Evolutionary conservation across 2,888 invertebrate genomes (phyloP).

Genomic region (Oscheius sp.): DNA sequence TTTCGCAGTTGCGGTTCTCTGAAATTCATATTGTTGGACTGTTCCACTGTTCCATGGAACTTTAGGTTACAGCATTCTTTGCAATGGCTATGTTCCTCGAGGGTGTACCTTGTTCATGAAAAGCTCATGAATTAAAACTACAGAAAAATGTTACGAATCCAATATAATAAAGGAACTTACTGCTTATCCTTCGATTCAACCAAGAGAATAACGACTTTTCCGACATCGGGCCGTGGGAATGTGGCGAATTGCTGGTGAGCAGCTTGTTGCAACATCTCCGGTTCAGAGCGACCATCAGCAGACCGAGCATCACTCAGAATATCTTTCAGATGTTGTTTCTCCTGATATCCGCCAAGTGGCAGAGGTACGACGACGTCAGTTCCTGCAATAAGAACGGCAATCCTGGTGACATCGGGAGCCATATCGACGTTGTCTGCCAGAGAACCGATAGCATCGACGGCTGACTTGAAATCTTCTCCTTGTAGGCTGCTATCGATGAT

Average conservation of each 20-base stretch:
- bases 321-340: conserved; percentile 52
- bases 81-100: too few relatives aligned
- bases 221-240: conserved; percentile 51
- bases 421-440: conserved; percentile 54
- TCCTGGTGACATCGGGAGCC: conserved; percentile 57
- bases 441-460: conserved; percentile 6
- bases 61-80: too few relatives aligned
- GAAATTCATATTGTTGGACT: too few relatives aligned
- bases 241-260: conserved; percentile 58
- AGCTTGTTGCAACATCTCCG: conserved; percentile 48
- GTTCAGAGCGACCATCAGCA: conserved; percentile 17
- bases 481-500: conserved; percentile 20
- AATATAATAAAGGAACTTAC: too few relatives aligned
- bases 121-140: too few relatives aligned
- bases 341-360: conserved; percentile 66
- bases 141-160: too few relatives aligned
- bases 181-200: not conserved
- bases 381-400: conserved; percentile 57
- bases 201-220: conserved; percentile 14
- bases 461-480: not conserved
- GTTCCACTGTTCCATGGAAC: too few relatives aligned
- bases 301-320: conserved; percentile 6
- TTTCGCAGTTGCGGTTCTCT: too few relatives aligned
- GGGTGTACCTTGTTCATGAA: too few relatives aligned
- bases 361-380: conserved; percentile 59